Evolutionary conservation across 2,797 vertebrate genomes (phyloP).

Genomic region (Betta splendens): DNA sequence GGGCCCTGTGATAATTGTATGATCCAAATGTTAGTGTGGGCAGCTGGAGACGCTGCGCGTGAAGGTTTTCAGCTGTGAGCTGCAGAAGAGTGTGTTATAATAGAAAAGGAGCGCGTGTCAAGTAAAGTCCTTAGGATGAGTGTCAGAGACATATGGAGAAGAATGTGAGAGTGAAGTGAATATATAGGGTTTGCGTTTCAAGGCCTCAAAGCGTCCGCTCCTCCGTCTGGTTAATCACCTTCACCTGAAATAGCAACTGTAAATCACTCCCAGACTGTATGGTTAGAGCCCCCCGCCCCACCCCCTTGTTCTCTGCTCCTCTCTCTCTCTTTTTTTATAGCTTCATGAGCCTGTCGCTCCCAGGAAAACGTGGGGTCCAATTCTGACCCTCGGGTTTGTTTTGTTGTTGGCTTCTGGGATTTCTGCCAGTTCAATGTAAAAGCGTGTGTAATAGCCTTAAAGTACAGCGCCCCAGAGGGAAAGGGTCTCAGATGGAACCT

Average conservation of each 20-base stretch:
- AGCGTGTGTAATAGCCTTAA: conserved; percentile 19
- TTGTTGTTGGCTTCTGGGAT: conserved; percentile 63
- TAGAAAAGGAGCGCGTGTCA: no score
- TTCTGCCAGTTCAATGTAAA: conserved; percentile 45
- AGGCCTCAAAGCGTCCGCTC: conserved; percentile 12
- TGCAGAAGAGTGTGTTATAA: not conserved
- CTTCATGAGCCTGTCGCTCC: conserved; percentile 45
- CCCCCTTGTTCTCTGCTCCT: no score
- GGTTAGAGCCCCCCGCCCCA: conserved; percentile 16
- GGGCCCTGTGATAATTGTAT: conserved; percentile 49
- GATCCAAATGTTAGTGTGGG: conserved; percentile 33
- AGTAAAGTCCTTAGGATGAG: conserved; percentile 4
- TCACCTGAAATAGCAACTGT: conserved; percentile 52
- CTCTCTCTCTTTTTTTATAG: conserved; percentile 63
- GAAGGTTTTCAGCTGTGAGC: conserved; percentile 20
- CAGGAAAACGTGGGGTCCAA: conserved; percentile 64
- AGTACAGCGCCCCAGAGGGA: conserved; percentile 49
- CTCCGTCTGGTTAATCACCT: conserved; percentile 36
- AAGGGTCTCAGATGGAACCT: conserved; percentile 55
- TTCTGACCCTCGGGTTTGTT: conserved; percentile 56
- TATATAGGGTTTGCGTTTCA: conserved; percentile 17
- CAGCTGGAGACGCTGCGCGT: conserved; percentile 21
- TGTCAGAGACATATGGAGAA: no score
- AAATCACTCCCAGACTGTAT: conserved; percentile 43
- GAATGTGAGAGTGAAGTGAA: not conserved